Evolutionary conservation across 2,888 invertebrate genomes (phyloP).

Genomic region (Diloba caeruleocephala): DNA sequence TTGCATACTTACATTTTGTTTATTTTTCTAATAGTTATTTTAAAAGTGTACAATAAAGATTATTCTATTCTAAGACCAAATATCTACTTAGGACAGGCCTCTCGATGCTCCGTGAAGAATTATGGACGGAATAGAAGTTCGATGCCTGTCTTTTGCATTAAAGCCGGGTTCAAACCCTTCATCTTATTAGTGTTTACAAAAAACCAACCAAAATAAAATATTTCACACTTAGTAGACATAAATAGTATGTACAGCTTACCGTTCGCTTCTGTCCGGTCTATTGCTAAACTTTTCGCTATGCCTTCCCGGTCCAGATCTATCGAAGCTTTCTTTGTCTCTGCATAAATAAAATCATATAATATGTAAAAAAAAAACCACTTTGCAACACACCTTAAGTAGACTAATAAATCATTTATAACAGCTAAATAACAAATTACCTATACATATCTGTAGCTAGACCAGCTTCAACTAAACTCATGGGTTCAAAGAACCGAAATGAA

Average conservation of each 20-base stretch:
- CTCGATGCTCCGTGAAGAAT: too few species aligned
- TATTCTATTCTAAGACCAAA: too few species aligned
- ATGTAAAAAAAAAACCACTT: constrained; percentile 36
- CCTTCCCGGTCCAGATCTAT: constrained; percentile 77
- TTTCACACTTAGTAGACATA: neutral
- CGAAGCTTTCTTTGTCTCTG: constrained; percentile 81
- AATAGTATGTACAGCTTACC: constrained; percentile 53
- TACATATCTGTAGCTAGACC: constrained; percentile 71
- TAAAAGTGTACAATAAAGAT: too few species aligned
- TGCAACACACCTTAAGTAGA: constrained; percentile 29
- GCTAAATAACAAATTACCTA: constrained; percentile 64
- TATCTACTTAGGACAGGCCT: too few species aligned
- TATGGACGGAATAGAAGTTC: too few species aligned
- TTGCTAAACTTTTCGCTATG: constrained; percentile 80
- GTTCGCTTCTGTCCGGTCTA: constrained; percentile 69
- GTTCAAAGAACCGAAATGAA: constrained; percentile 82
- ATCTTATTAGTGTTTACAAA: too few species aligned
- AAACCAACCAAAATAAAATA: neutral
- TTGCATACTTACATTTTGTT: too few species aligned
- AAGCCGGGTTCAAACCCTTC: too few species aligned
- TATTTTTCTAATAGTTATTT: too few species aligned
- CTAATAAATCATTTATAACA: constrained; percentile 41
- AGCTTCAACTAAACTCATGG: constrained; percentile 55
- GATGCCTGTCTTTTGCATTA: too few species aligned
- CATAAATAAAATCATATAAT: constrained; percentile 44